These are phyloP conservation scores for Odocoileus hemionus DNA, from an alignment of 2,113 vertebrate species.

Conservation along the genomic window DNA sequence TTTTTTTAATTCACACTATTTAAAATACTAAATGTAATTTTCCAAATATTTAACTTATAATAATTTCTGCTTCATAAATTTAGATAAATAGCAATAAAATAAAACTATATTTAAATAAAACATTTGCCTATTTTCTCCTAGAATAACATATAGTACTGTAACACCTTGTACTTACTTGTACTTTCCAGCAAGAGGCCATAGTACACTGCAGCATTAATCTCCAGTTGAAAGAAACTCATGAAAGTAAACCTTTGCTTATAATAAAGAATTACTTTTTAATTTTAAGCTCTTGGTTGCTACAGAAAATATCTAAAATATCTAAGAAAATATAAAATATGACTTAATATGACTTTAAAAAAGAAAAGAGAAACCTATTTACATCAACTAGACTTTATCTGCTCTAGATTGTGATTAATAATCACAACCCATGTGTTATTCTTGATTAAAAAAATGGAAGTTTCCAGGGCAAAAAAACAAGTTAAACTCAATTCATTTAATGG, in stretches of 20 bases:
- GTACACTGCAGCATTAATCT: constrained; percentile 42
- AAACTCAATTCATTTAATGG: constrained; percentile 24
- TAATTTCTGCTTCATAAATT: constrained; percentile 39
- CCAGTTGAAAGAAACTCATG: constrained; percentile 44
- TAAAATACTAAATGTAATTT: constrained; percentile 22
- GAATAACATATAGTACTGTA: constrained; percentile 9
- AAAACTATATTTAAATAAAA: constrained; percentile 10
- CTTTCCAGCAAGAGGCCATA: constrained; percentile 60
- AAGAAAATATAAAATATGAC: not conserved
- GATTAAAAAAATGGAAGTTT: constrained; percentile 34
- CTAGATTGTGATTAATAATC: constrained; percentile 37
- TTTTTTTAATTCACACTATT: constrained; percentile 6
- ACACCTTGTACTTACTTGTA: constrained; percentile 42
- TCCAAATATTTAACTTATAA: constrained; percentile 25
- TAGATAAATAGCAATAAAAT: constrained; percentile 38
- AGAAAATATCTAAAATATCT: constrained; percentile 43
- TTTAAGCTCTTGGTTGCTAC: not conserved
- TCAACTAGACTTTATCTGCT: constrained; percentile 1
- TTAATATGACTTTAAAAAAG: not conserved
- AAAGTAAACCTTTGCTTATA: constrained; percentile 7
- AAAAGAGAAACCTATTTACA: constrained; percentile 4
- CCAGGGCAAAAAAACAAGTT: not conserved
- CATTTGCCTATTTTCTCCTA: constrained; percentile 17
- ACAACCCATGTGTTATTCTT: constrained; percentile 5
- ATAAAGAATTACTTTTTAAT: constrained; percentile 46